Evolutionary conservation across 2,797 vertebrate genomes (phyloP).

Genomic region (Anguilla marmorata): DNA sequence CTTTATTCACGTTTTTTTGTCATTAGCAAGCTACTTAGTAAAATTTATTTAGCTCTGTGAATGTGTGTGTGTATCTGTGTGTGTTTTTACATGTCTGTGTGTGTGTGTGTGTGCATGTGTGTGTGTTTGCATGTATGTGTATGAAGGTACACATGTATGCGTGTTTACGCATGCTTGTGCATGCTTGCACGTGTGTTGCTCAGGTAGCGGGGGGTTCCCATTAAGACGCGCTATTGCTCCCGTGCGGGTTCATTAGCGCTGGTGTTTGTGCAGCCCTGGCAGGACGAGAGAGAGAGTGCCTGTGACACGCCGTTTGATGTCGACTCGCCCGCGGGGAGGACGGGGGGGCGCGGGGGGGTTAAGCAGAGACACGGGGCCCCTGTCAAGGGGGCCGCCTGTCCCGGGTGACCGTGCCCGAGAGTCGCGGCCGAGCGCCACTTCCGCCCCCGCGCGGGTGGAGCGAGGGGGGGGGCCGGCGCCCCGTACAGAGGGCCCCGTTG

Average conservation of each 20-base stretch:
- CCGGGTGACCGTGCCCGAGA: background rate
- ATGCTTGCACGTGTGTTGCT: background rate
- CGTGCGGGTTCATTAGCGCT: background rate
- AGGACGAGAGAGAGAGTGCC: background rate
- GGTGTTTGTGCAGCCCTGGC: conserved; percentile 35
- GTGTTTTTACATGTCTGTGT: background rate
- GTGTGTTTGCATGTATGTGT: conserved; percentile 33
- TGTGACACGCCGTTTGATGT: background rate
- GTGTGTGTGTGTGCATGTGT: background rate
- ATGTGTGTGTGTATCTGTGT: background rate
- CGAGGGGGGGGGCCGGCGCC: background rate
- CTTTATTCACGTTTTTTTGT: too few species aligned
- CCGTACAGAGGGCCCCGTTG: conserved; percentile 9
- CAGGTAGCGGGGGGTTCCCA: too few species aligned
- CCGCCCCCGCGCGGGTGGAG: conserved; percentile 47
- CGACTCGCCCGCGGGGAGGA: conserved; percentile 25
- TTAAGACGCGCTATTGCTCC: background rate
- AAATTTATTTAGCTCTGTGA: too few species aligned
- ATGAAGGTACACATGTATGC: background rate
- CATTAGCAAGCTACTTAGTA: too few species aligned
- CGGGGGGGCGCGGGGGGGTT: conserved; percentile 50
- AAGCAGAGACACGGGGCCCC: conserved; percentile 51
- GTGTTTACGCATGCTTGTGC: background rate
- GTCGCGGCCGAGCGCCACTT: background rate
- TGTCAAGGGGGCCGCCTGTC: background rate